Base-by-base conservation (phyloP, 2,113 vertebrate genomes). In the Climacteris rufus region DNA sequence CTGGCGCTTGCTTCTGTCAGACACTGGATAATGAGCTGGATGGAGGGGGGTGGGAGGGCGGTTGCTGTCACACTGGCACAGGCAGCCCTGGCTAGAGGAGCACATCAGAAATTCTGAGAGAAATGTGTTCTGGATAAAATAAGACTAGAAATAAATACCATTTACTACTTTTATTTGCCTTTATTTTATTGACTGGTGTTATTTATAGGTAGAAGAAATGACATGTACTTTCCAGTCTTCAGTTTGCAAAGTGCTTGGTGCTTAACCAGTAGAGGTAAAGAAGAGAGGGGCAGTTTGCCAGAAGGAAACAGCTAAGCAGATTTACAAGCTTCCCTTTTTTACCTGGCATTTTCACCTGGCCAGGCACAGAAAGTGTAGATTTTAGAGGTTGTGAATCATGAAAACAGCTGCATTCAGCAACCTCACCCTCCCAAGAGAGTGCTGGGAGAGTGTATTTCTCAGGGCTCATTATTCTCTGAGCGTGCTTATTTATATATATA, bases 401-500 rank as follows among this genome's bases (percentile, higher is more conserved):
- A 92, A 95, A 97, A 95, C 37, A 83, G 85, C 85, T 83, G 74
- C 28, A 3, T 88, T 94, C 17, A 54, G 91, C 93, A 90, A 30
- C 88, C 79, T 96, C 50, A 23, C 40, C 89, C 39, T 95, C 92
- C 93, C 90, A 57, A 33, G 94, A 90, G 97, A 95, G 87, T 82
- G 47, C 79, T 92, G 61, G 53, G 74, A 82, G 94, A 89, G 60
- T 44, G 25, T 69, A 72, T 42, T 70, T 94, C 93, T 94, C 47
- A 47, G 59, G 71, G 63, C 79, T 95, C 94, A 53, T 93, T 97
- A 52, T 96, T 96, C 87, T 75, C 50, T 87, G 95, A 92, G 84
- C 4, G 0, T 74, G 70, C 83, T 83, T 94, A 93, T 89, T 31
- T 93, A 75, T 94, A 71, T 87, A 89, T 71, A 81, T 85, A 75